phyloP scores from a whole-genome alignment of 2,113 vertebrate genomes.

The Myotis yumanensis region DNA sequence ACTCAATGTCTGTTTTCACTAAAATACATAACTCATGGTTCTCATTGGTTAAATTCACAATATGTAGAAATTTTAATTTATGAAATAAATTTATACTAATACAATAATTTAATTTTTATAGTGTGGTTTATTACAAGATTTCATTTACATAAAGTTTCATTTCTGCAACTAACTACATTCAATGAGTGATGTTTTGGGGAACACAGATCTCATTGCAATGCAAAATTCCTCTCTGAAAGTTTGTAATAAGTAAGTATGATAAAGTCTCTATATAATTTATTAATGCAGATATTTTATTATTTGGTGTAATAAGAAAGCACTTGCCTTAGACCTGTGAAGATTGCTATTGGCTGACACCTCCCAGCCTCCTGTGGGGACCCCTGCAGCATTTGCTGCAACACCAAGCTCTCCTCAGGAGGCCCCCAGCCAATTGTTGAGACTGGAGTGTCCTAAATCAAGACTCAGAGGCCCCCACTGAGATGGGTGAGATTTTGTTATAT shows the following conservation, averaged over 20 bases:
- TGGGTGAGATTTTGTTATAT: not conserved
- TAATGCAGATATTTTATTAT: not conserved
- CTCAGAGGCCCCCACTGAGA: not conserved
- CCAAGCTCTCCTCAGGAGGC: not conserved
- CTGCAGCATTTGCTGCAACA: not conserved
- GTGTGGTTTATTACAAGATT: not conserved
- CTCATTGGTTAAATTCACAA: not conserved
- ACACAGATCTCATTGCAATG: not conserved
- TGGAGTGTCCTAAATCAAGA: fast-evolving
- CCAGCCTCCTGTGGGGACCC: not conserved
- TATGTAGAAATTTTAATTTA: not conserved
- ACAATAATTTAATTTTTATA: not conserved
- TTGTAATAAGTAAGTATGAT: not conserved
- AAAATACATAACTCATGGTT: not conserved
- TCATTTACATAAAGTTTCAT: not conserved
- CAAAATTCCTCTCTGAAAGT: not conserved
- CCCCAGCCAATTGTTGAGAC: not conserved
- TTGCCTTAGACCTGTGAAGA: not conserved
- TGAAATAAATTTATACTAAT: not conserved
- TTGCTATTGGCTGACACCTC: not conserved
- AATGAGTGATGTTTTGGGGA: not conserved
- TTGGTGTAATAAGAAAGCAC: not conserved
- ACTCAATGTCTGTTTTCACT: not conserved
- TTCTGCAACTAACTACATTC: not conserved
- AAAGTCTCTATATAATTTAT: not conserved